Percentiles rank a stretch among this genome's conserved stretches.
Evolutionary conservation across 2,113 vertebrate genomes (phyloP).

Genomic region (Oryzias woworae): DNA sequence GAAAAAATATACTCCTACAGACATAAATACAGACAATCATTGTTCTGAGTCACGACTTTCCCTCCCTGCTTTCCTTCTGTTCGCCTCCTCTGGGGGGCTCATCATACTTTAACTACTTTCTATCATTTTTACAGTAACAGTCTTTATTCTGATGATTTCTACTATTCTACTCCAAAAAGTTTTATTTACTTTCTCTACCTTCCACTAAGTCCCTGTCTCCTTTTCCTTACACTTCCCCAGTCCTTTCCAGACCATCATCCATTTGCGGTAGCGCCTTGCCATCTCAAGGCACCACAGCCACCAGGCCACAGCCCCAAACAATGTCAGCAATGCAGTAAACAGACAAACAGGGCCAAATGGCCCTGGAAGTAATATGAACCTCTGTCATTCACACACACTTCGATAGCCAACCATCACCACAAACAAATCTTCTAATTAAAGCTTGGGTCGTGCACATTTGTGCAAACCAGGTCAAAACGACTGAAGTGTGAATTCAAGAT

Average conservation of each 20-base stretch:
- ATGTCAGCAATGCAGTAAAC: slow-evolving; percentile 80
- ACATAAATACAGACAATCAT: slow-evolving; percentile 60
- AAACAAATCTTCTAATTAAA: slow-evolving; percentile 30
- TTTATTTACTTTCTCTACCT: not conserved
- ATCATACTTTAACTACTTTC: not conserved
- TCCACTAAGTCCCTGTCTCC: slow-evolving; percentile 6
- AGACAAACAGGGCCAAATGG: slow-evolving; percentile 68
- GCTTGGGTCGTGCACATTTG: not conserved
- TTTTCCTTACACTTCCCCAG: slow-evolving; percentile 9
- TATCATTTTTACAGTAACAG: not conserved
- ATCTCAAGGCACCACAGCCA: slow-evolving; percentile 51
- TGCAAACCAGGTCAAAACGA: not conserved
- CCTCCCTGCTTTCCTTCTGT: slow-evolving; percentile 11
- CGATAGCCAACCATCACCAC: slow-evolving; percentile 14
- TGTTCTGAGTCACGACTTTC: slow-evolving; percentile 61
- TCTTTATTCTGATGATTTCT: not conserved
- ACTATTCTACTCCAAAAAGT: no score
- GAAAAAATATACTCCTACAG: slow-evolving; percentile 62
- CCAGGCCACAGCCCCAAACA: slow-evolving; percentile 73
- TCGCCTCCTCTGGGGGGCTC: slow-evolving; percentile 9
- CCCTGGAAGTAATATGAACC: slow-evolving; percentile 47
- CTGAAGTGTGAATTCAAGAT: no score
- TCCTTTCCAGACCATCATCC: slow-evolving; percentile 61
- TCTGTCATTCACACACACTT: slow-evolving; percentile 29
- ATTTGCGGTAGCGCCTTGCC: slow-evolving; percentile 42